Evolutionary conservation across 2,797 vertebrate genomes (phyloP).

Genomic region (Leptodactylus fallax): DNA sequence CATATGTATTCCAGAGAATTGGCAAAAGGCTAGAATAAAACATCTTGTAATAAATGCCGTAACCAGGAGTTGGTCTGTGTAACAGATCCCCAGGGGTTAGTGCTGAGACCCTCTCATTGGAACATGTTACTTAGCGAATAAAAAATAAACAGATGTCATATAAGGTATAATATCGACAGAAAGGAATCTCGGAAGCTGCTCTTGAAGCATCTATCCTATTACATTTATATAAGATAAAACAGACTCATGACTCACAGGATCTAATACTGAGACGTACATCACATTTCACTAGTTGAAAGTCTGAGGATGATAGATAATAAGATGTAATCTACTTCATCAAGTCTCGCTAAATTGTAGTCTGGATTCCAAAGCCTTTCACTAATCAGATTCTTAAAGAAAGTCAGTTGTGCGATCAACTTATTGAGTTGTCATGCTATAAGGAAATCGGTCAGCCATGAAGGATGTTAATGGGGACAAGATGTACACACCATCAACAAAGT

Average conservation of each 20-base stretch:
- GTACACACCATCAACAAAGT: slow-evolving; percentile 9
- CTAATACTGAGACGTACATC: slow-evolving; percentile 9
- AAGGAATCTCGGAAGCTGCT: background rate
- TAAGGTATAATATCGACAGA: background rate
- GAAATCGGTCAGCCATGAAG: slow-evolving; percentile 46
- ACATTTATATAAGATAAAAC: slow-evolving; percentile 22
- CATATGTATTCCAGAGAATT: slow-evolving; percentile 26
- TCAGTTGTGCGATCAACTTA: slow-evolving; percentile 18
- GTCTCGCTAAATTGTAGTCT: background rate
- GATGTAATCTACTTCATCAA: slow-evolving; percentile 31
- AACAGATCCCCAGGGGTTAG: background rate
- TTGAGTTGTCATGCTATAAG: slow-evolving; percentile 19
- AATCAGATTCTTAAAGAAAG: slow-evolving; percentile 5
- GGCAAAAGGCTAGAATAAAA: slow-evolving; percentile 14
- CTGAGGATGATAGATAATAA: slow-evolving; percentile 24
- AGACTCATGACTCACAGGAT: background rate
- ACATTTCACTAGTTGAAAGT: slow-evolving; percentile 7
- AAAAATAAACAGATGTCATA: slow-evolving; percentile 8
- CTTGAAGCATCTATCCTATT: slow-evolving; percentile 7
- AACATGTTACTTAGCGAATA: slow-evolving; percentile 7
- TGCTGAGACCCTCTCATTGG: background rate
- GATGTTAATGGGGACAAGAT: slow-evolving; percentile 50
- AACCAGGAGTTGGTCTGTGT: background rate
- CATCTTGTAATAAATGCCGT: slow-evolving; percentile 6
- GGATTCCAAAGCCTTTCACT: slow-evolving; percentile 21